These are phyloP conservation scores for Pelobates fuscus DNA, from an alignment of 2,113 vertebrate species.

Conservation along the genomic window DNA sequence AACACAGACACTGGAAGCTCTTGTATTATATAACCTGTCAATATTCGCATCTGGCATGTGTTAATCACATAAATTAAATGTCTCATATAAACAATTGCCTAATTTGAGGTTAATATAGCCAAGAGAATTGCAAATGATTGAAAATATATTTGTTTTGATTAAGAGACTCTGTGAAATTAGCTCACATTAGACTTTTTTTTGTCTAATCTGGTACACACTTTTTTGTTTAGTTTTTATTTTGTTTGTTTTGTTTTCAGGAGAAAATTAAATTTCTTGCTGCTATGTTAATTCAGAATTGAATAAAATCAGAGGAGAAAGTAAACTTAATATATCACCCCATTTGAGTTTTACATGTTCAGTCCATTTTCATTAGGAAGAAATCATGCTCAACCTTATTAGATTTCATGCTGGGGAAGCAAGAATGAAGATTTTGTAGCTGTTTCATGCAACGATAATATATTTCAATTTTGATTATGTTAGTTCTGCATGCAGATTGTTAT, in stretches of 20 bases:
- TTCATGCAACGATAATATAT: not conserved
- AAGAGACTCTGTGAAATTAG: constrained; percentile 51
- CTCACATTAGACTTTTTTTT: not conserved
- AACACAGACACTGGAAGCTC: not conserved
- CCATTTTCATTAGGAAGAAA: not conserved
- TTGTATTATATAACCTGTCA: constrained; percentile 45
- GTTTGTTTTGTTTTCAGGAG: too few species aligned
- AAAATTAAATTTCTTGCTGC: too few species aligned
- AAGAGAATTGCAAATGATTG: constrained; percentile 53
- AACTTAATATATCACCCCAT: not conserved
- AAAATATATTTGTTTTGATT: constrained; percentile 61
- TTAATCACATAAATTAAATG: constrained; percentile 54
- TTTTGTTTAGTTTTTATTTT: too few species aligned
- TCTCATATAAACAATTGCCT: constrained; percentile 53
- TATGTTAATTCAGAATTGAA: too few species aligned
- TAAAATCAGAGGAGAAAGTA: not conserved
- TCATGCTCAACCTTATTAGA: not conserved
- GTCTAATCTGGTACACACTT: too few species aligned
- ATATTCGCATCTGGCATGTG: constrained; percentile 55
- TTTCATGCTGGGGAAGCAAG: not conserved
- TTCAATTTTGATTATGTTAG: not conserved
- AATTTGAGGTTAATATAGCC: constrained; percentile 54
- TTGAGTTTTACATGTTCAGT: not conserved
- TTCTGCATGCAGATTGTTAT: not conserved
- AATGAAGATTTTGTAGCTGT: not conserved